Evolutionary conservation across 2,113 vertebrate genomes (phyloP).

Genomic region (Callocephalon fimbriatum): DNA sequence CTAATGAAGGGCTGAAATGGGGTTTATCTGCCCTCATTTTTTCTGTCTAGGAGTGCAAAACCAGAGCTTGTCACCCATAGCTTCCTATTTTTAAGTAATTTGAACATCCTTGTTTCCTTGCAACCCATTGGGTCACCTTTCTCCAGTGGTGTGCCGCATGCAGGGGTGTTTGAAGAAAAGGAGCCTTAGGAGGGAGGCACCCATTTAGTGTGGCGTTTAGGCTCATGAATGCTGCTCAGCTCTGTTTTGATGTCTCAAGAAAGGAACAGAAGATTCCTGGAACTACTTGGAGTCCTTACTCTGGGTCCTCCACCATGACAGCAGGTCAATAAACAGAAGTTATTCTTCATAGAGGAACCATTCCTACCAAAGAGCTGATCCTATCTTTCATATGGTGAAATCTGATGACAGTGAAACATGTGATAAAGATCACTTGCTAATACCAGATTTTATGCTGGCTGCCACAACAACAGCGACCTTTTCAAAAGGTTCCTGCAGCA

Average conservation of each 20-base stretch:
- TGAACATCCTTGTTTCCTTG: background rate
- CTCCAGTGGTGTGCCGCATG: rapidly evolving
- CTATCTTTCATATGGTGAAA: background rate
- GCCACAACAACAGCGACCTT: background rate
- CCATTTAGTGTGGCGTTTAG: background rate
- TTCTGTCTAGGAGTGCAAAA: background rate
- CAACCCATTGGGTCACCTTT: background rate
- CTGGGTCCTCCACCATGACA: background rate
- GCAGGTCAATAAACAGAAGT: background rate
- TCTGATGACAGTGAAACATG: background rate
- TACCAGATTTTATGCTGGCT: background rate
- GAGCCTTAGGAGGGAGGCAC: background rate
- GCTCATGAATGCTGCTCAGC: background rate
- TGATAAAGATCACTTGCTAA: background rate
- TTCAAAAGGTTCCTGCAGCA: background rate
- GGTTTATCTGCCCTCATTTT: background rate
- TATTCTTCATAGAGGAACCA: background rate
- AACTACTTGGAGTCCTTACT: background rate
- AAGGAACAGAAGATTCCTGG: background rate
- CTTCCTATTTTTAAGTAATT: background rate
- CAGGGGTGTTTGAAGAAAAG: background rate
- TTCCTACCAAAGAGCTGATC: background rate
- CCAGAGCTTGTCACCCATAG: rapidly evolving
- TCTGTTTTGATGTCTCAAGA: background rate
- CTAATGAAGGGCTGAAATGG: background rate